Evolutionary conservation across 2,797 vertebrate genomes (phyloP).

Genomic region (Sebastes diaconus): DNA sequence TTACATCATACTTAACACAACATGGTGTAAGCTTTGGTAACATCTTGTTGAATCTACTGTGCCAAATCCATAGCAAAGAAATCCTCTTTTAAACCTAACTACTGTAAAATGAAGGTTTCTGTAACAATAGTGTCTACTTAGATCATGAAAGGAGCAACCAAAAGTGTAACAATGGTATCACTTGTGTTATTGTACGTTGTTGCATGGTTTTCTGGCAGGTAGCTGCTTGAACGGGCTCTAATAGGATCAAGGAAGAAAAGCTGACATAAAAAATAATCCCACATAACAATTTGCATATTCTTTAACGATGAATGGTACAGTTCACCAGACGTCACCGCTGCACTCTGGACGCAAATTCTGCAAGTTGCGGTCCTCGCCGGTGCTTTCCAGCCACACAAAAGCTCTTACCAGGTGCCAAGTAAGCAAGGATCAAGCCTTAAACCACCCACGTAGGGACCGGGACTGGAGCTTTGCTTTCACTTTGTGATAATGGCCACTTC

Average conservation of each 20-base stretch:
- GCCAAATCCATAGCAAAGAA: slow-evolving; percentile 4
- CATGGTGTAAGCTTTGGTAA: neutral
- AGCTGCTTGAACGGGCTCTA: slow-evolving; percentile 59
- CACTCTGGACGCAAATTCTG: slow-evolving; percentile 65
- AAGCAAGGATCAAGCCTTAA: slow-evolving; percentile 65
- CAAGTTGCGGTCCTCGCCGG: slow-evolving; percentile 40
- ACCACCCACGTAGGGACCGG: slow-evolving; percentile 48
- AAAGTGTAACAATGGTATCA: slow-evolving; percentile 67
- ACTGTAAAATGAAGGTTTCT: neutral
- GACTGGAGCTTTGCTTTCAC: slow-evolving; percentile 35
- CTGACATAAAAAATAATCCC: slow-evolving; percentile 79
- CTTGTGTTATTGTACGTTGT: slow-evolving; percentile 65
- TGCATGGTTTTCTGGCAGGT: slow-evolving; percentile 66
- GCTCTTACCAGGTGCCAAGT: slow-evolving; percentile 65
- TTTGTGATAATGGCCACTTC: slow-evolving; percentile 41
- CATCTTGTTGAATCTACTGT: slow-evolving; percentile 1
- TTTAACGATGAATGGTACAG: slow-evolving; percentile 76
- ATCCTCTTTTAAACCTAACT: neutral
- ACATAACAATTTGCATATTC: slow-evolving; percentile 78
- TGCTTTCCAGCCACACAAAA: slow-evolving; percentile 59
- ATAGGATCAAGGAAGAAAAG: slow-evolving; percentile 76
- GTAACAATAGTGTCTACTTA: slow-evolving; percentile 31
- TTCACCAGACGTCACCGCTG: slow-evolving; percentile 75
- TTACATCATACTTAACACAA: neutral
- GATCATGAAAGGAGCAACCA: slow-evolving; percentile 37